These are phyloP conservation scores for Equus quagga DNA, from an alignment of 2,113 vertebrate species.

Conservation along the genomic window DNA sequence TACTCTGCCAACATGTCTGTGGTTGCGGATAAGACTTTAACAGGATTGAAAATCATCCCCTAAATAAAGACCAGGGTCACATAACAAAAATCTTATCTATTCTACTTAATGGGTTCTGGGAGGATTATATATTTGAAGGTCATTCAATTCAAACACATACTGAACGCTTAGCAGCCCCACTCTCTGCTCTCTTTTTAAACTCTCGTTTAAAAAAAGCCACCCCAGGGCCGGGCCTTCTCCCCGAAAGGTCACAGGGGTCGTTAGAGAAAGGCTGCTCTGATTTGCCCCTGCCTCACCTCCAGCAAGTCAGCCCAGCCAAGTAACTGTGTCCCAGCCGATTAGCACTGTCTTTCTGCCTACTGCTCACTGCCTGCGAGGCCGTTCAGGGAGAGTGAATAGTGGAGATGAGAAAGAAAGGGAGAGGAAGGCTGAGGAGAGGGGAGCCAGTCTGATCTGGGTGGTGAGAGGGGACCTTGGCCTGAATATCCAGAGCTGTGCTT, in stretches of 20 bases:
- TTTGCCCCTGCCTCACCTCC: background rate
- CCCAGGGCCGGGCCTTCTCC: background rate
- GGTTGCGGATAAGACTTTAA: constrained; percentile 32
- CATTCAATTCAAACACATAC: background rate
- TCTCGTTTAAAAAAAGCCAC: background rate
- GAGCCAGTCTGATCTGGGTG: background rate
- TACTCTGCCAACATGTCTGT: background rate
- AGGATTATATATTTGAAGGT: constrained; percentile 50
- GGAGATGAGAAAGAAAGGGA: background rate
- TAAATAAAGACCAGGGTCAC: background rate
- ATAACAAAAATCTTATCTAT: constrained; percentile 11
- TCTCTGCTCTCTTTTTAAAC: background rate
- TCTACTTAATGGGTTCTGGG: background rate
- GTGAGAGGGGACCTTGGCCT: background rate
- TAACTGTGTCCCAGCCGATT: background rate
- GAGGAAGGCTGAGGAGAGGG: background rate
- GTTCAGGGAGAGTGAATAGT: background rate
- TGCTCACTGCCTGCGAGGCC: background rate
- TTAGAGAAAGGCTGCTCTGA: background rate
- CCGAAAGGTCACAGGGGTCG: too few species aligned
- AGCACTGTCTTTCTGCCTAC: too few species aligned
- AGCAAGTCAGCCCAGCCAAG: background rate
- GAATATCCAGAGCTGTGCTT: background rate
- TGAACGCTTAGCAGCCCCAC: background rate
- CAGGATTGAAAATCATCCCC: background rate